phyloP scores from a whole-genome alignment of 2,888 invertebrate species.

The Leistus spinibarbis region DNA sequence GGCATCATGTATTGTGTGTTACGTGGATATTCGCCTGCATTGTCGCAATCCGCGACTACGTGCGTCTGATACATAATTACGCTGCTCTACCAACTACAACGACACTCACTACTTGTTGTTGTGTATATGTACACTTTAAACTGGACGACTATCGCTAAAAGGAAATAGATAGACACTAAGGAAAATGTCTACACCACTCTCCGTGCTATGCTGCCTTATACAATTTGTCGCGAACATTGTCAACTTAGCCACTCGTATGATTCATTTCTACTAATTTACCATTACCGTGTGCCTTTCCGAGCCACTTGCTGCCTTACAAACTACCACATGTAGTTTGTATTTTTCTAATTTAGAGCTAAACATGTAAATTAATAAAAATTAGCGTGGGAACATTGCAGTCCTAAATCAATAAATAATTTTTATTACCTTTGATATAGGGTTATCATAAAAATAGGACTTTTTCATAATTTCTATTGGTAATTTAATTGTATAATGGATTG shows the following conservation, averaged over 20 bases:
- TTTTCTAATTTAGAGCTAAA: too few species aligned
- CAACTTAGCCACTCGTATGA: neutral
- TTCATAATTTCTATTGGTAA: too few species aligned
- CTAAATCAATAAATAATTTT: too few species aligned
- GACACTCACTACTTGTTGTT: neutral
- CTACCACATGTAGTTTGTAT: too few species aligned
- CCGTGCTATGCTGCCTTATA: slow-evolving; percentile 2
- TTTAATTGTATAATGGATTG: too few species aligned
- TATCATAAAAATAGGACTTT: too few species aligned
- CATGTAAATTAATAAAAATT: too few species aligned
- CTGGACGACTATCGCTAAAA: slow-evolving; percentile 30
- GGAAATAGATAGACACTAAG: slow-evolving; percentile 22
- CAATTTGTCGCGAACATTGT: slow-evolving; percentile 10
- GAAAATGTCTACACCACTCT: slow-evolving; percentile 20
- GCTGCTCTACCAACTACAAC: neutral
- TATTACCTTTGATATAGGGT: too few species aligned
- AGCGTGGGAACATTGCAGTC: too few species aligned
- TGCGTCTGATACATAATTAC: slow-evolving; percentile 15
- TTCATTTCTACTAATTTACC: neutral
- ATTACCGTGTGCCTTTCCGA: too few species aligned
- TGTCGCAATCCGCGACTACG: slow-evolving; percentile 26
- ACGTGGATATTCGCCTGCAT: slow-evolving; percentile 30
- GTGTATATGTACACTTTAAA: slow-evolving; percentile 15
- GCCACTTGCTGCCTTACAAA: too few species aligned
- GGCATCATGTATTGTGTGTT: slow-evolving; percentile 39